phyloP scores from a whole-genome alignment of 2,797 vertebrate genomes.

The Eupleurogrammus muticus region DNA sequence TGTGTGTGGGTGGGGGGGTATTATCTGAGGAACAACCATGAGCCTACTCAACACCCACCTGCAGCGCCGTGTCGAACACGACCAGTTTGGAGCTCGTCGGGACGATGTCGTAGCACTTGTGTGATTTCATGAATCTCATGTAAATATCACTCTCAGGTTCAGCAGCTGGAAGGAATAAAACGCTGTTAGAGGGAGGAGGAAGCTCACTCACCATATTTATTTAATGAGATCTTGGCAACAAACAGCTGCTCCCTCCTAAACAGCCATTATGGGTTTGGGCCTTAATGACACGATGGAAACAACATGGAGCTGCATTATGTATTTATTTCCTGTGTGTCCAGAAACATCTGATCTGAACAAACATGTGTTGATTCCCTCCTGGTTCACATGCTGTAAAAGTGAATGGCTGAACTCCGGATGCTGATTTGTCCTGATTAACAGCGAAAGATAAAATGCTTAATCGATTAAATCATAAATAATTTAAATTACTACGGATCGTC shows the following conservation, averaged over 20 bases:
- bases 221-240: conserved; percentile 59
- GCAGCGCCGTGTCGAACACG: conserved; percentile 97
- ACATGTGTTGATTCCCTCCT: background rate
- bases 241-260: conserved; percentile 55
- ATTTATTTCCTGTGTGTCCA: background rate
- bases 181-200: conserved; percentile 44
- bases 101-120: conserved; percentile 99
- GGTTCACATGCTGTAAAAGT: background rate
- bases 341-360: background rate
- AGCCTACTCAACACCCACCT: no score
- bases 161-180: conserved; percentile 82
- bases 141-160: conserved; percentile 98
- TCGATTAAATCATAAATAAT: background rate
- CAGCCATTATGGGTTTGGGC: conserved; percentile 63
- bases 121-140: conserved; percentile 98
- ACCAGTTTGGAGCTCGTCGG: conserved; percentile 99
- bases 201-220: conserved; percentile 55
- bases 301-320: conserved; percentile 23
- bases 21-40: no score
- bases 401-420: background rate
- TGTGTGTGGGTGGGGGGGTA: no score
- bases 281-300: conserved; percentile 58
- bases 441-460: background rate
- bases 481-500: background rate
- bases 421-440: background rate